phyloP scores from a whole-genome alignment of 2,888 invertebrate species.

The Apoda limacodes region DNA sequence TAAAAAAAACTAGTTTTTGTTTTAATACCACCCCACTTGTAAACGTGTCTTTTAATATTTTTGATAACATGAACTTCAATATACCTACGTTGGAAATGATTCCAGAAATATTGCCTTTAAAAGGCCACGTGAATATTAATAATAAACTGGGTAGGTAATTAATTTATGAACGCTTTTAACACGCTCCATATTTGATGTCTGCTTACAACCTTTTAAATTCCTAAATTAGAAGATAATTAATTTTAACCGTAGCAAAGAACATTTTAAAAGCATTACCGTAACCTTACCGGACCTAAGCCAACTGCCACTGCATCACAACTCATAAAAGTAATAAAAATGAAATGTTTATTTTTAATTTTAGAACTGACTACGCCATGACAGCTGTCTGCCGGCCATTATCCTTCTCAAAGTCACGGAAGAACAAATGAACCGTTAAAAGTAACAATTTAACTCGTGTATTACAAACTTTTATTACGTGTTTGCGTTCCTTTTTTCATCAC shows the following conservation, averaged over 20 bases:
- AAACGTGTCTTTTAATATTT: no score
- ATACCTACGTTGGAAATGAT: no score
- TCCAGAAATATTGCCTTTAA: no score
- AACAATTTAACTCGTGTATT: constrained; percentile 47
- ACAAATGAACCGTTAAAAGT: constrained; percentile 59
- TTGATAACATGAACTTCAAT: no score
- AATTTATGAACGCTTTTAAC: no score
- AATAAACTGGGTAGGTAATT: no score
- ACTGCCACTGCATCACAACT: constrained; percentile 20
- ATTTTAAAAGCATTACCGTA: constrained; percentile 22
- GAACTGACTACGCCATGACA: constrained; percentile 54
- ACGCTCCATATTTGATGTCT: no score
- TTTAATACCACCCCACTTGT: no score
- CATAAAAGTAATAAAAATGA: constrained; percentile 43
- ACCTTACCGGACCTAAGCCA: constrained; percentile 13
- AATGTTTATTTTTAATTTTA: constrained; percentile 60
- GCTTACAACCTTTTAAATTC: constrained; percentile 21
- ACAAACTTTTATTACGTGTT: constrained; percentile 31
- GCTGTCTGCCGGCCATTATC: constrained; percentile 55
- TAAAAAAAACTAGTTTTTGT: no score
- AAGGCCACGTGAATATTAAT: no score
- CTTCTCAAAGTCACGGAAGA: constrained; percentile 38
- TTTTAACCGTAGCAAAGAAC: no score
- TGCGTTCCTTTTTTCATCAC: constrained; percentile 37
- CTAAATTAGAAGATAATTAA: constrained; percentile 23